Base-by-base conservation (phyloP, 2,113 vertebrate genomes). In the Paracanthobrama guichenoti region DNA sequence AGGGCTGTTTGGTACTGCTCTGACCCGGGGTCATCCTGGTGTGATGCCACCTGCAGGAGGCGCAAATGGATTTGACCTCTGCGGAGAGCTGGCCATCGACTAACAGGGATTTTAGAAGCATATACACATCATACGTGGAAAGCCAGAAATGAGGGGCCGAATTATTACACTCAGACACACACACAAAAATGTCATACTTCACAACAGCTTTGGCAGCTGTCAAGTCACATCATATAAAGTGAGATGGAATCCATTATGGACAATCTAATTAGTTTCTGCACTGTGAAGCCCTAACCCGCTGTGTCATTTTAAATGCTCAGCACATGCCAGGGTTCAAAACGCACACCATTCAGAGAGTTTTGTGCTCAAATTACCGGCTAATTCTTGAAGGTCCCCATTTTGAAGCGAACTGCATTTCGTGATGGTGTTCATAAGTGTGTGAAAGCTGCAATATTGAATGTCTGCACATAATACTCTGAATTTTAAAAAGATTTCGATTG, bases 11-110 rank as follows among this genome's bases (percentile, higher is more conserved):
- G 26, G 7, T 28, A 44, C 26, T 14, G 9, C 12, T 20, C 16
- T 35, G 31, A 59, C 57, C 86, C 11, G 22, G 74, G 75, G 78
- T 66, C 79, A 35, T 35, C 5, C 24, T 18, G 31, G 75, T 86
- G 84, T 79, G 75, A 88, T 79, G 84, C 18, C 81, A 75, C 84
- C 87, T 73, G 24, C 44, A 12, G 39, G 57, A 85, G 76, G 80
- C 57, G 81, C 69, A 83, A 88, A 88, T 86, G 87, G 75, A 24
- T 88, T 86, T 74, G 75, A 84, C 86, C 66, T 82, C 64, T 69
- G 11, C 10, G 4, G 53, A 69, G 50, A 80, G 48, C 55, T 4
- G 66, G 73, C 55, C 72, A 31, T 64, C 26, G 18, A 82, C 18
- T n/a, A 12, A 28, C 46, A 18, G 72, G n/a, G 8, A 55, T 48